A percentile compares a stretch with the other conserved stretches of the same genome.
Evolutionary conservation across 2,113 vertebrate genomes (phyloP).

Genomic region (Oryzias javanicus): DNA sequence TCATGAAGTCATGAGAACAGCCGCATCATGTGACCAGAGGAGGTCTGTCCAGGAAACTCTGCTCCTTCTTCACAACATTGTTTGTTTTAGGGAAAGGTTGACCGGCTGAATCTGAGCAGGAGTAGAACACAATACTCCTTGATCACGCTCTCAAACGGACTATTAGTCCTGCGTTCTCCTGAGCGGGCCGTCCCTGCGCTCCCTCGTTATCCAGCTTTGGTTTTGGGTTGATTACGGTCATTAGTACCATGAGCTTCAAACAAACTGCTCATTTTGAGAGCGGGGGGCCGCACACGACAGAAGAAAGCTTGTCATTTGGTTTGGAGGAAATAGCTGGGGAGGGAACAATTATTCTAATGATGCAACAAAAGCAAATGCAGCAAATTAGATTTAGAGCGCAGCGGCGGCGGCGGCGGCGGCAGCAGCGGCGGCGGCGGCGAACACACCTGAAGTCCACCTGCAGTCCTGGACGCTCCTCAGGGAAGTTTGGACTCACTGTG

Average conservation of each 20-base stretch:
- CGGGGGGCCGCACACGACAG: constrained; percentile 53
- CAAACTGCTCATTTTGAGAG: constrained; percentile 88
- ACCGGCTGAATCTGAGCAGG: constrained; percentile 58
- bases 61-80: too few relatives aligned
- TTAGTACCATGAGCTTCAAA: constrained; percentile 93
- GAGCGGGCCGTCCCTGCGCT: constrained; percentile 77
- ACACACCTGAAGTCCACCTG: background rate
- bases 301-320: constrained; percentile 90
- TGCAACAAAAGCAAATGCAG: constrained; percentile 93
- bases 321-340: constrained; percentile 92
- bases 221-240: constrained; percentile 98
- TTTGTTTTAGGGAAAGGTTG: constrained; percentile 54
- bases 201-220: constrained; percentile 94
- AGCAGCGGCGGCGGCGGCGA: constrained; percentile 2
- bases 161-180: constrained; percentile 65
- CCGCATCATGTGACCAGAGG: too few relatives aligned
- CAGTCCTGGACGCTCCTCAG: background rate
- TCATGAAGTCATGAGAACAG: too few relatives aligned
- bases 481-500: background rate
- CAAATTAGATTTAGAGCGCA: constrained; percentile 92
- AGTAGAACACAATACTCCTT: constrained; percentile 76
- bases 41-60: too few relatives aligned
- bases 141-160: constrained; percentile 69
- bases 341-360: constrained; percentile 99
- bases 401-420: constrained; percentile 82